These are phyloP conservation scores for Brienomyrus longianalis DNA, from an alignment of 2,113 vertebrate species.

Conservation along the genomic window DNA sequence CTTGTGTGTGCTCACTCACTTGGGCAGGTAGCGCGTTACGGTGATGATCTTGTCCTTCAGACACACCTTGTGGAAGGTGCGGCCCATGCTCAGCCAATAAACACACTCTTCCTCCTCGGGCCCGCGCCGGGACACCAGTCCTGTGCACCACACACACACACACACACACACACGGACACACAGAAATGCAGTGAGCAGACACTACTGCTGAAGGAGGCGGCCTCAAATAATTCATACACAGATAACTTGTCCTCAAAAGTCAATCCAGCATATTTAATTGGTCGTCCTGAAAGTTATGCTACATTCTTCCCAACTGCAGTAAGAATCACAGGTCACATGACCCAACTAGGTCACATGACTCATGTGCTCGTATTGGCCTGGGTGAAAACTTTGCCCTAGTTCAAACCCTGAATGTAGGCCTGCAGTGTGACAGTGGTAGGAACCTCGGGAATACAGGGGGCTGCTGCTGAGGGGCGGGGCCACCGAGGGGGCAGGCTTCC, in stretches of 20 bases:
- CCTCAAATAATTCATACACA: background rate
- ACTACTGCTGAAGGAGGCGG: background rate
- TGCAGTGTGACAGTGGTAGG: background rate
- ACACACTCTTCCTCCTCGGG: conserved; percentile 81
- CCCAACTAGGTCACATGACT: background rate
- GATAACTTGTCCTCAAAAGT: background rate
- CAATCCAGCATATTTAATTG: background rate
- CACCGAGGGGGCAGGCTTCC: conserved; percentile 58
- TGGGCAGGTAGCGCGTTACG: conserved; percentile 92
- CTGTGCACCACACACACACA: conserved; percentile 46
- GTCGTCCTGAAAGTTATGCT: background rate
- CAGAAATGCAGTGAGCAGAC: background rate
- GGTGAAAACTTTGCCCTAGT: background rate
- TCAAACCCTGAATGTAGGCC: background rate
- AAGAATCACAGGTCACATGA: background rate
- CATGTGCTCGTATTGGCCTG: background rate
- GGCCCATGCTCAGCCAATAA: conserved; percentile 97
- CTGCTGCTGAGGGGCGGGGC: conserved; percentile 88
- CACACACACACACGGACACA: background rate
- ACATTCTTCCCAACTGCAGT: background rate
- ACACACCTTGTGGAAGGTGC: conserved; percentile 93
- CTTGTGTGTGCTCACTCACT: conserved; percentile 64
- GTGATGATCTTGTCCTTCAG: conserved; percentile 97
- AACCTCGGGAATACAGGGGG: conserved; percentile 87
- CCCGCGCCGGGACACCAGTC: conserved; percentile 81